Conservation (phyloP, 1,140 invertebrate species). For the Laupala kohalensis region DNA sequence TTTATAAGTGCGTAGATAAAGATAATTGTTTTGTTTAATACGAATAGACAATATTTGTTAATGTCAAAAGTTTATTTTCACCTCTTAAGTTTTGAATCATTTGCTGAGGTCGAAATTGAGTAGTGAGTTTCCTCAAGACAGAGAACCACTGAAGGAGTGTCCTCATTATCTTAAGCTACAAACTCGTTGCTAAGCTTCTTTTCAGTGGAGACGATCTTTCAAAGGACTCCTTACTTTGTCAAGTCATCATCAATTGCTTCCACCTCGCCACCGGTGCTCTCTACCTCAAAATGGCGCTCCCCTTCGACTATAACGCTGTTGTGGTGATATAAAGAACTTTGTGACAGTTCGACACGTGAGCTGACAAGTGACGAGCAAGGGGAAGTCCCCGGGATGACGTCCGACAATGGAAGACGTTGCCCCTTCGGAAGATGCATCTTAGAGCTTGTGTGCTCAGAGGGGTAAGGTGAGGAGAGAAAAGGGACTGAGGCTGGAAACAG, state of each 20-base stretch:
- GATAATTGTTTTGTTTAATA: no score
- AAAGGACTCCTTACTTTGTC: not conserved
- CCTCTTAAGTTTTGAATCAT: no score
- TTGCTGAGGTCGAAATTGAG: no score
- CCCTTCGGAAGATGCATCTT: no score
- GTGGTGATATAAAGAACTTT: not conserved
- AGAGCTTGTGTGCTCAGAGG: no score
- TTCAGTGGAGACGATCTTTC: not conserved
- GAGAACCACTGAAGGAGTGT: no score
- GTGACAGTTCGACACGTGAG: not conserved
- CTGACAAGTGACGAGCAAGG: not conserved
- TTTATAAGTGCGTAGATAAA: no score
- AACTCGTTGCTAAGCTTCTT: no score
- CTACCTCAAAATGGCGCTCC: not conserved
- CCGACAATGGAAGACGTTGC: not conserved
- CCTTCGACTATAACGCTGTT: not conserved
- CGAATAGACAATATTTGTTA: no score
- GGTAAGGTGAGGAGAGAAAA: not conserved
- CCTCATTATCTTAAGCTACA: no score
- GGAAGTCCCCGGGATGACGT: not conserved
- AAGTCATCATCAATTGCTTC: not conserved
- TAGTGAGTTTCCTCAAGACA: no score
- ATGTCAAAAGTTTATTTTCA: no score
- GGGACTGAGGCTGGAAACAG: not conserved
- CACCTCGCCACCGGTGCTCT: not conserved